A percentile compares a stretch with the other conserved stretches of the same genome.
Conservation (phyloP, 2,797 vertebrate species). For the Gymnoscopelus braueri region DNA sequence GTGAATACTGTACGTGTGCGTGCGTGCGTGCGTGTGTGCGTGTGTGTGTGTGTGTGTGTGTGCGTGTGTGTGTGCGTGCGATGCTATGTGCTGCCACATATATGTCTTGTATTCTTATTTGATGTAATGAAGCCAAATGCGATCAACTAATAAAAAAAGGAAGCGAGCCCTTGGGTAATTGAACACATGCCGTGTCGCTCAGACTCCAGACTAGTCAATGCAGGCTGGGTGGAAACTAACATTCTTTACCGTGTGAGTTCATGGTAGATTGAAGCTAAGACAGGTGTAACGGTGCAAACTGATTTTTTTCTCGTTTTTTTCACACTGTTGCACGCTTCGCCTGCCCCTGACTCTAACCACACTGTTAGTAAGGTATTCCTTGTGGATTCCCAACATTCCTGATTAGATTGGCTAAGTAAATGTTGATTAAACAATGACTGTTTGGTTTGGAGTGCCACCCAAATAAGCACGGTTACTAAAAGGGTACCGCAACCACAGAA, state of each 20-base stretch:
- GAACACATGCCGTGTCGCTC: slow-evolving; percentile 9
- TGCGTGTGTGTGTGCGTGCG: background rate
- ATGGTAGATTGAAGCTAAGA: slow-evolving; percentile 22
- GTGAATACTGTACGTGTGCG: slow-evolving; percentile 21
- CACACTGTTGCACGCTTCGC: slow-evolving; percentile 4
- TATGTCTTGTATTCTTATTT: too few species aligned
- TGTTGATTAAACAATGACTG: background rate
- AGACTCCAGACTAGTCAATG: slow-evolving; percentile 17
- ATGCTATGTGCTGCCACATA: background rate
- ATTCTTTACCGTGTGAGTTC: slow-evolving; percentile 23
- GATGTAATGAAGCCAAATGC: too few species aligned
- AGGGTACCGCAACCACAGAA: background rate
- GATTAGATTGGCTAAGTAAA: background rate
- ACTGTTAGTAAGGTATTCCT: background rate
- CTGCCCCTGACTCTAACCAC: background rate
- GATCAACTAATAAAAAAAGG: background rate
- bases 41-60: background rate
- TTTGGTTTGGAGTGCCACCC: background rate
- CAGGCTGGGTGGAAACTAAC: slow-evolving; percentile 22
- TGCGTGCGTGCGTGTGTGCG: background rate
- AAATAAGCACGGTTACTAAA: background rate
- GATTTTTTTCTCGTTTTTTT: background rate
- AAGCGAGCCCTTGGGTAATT: background rate
- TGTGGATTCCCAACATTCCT: slow-evolving; percentile 4
- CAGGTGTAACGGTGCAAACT: slow-evolving; percentile 25